Evolutionary conservation across 2,888 invertebrate genomes (phyloP).

Genomic region (Sinodicranocentrus sp.): DNA sequence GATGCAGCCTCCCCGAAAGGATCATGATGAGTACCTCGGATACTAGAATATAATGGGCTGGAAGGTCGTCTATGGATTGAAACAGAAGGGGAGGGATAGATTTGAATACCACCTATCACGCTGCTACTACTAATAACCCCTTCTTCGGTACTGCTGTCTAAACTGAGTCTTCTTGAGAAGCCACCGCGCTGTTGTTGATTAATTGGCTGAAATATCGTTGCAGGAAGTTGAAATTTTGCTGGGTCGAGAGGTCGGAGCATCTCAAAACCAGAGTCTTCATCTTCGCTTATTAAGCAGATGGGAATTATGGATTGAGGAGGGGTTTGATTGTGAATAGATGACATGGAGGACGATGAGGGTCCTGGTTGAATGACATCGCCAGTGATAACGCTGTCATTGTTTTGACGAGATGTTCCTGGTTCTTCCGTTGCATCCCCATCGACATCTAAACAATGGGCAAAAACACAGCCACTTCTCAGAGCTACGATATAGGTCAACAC

Average conservation of each 20-base stretch:
- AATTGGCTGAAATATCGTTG: constrained; percentile 45
- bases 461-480: constrained; percentile 67
- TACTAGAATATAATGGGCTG: constrained; percentile 2
- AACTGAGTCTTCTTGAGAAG: constrained; percentile 19
- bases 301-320: constrained; percentile 44
- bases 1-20: constrained; percentile 23
- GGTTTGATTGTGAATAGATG: background rate
- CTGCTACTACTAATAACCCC: constrained; percentile 18
- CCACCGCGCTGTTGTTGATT: constrained; percentile 14
- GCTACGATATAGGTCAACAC: constrained; percentile 1
- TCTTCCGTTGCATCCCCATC: background rate
- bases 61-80: constrained; percentile 45
- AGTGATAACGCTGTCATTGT: background rate
- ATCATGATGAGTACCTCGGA: constrained; percentile 26
- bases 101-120: constrained; percentile 54
- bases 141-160: constrained; percentile 12
- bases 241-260: constrained; percentile 54
- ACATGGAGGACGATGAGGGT: constrained; percentile 1
- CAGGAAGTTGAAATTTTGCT: constrained; percentile 52
- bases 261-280: constrained; percentile 48
- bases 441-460: constrained; percentile 61
- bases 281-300: constrained; percentile 41
- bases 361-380: background rate
- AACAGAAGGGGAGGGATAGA: constrained; percentile 40
- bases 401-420: background rate